Evolutionary conservation across 2,113 vertebrate genomes (phyloP), one percentile per base, ranked within the genome.

Genomic region (Amblyopsis rosae): DNA sequence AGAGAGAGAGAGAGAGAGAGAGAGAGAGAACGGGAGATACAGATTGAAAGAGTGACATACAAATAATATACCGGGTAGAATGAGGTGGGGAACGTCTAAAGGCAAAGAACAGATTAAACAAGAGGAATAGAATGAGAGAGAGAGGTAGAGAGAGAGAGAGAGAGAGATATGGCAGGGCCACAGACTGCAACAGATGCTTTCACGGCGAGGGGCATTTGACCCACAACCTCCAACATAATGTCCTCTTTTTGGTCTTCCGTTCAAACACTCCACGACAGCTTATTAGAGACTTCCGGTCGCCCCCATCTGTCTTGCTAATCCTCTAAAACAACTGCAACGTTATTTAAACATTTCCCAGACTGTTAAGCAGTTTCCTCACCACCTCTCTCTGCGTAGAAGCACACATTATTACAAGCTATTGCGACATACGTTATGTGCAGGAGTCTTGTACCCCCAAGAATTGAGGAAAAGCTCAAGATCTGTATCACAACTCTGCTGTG

Each of bases 281-380:
- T 73, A 59, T 71, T 59, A 41, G 70, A 49, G 71, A 72, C 62
- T 59, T 26, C 68, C 32, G 58, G 59, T 72, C 67, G 56, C 55
- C 13, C 48, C 82, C 86, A 84, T 83, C 86, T 86, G 84, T 78
- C 58, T 64, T 11, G 9, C 16, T 3, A 33, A 59, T 11, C 32
- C 33, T 3, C 15, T 35, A 15, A 75, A 75, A 62, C 60, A 53
- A 47, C 13, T 32, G 54, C 76, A 77, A 73, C 3, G 54, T 17
- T 41, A 41, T 41, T 41, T 41, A 41, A 41, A 41, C 35, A 41
- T 41, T 41, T 41, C 35, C 35, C 35, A 41, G 35, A 41, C 35
- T 41, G 4, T 41, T 41, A 41, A 41, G 35, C 35, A 41, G 35
- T 41, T 8, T 8, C 35, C 35, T 8, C 35, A 26, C 35, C 5